Base-by-base conservation (phyloP, 2,888 invertebrate species). In the Noctuana brunneofusca region DNA sequence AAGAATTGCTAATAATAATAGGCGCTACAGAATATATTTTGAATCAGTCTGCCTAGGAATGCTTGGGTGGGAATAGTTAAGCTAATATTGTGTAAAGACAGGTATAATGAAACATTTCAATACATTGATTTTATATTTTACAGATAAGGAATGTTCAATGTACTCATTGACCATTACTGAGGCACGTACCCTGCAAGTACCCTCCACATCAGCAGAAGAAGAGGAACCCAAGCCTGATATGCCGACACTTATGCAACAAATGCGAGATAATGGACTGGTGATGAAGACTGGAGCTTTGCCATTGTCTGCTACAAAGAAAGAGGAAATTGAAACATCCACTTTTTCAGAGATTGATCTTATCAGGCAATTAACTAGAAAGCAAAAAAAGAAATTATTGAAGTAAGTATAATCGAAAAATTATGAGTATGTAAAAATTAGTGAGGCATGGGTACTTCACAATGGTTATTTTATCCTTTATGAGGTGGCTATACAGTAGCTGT, bases 121-220 rank as follows among this genome's bases (percentile, higher is more conserved):
- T n/a, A n/a, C n/a, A n/a, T n/a, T n/a, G n/a, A n/a, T n/a, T n/a
- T n/a, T n/a, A n/a, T n/a, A n/a, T n/a, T n/a, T n/a, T n/a, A 71
- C 88, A 92, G 98, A 98, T 81, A 96, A 97, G 75, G 99, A 99
- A 88, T 99, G 99, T 86, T 97, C 98, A 4, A 94, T 99, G 92
- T 99, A 95, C 84, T 95, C 95, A 79, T 93, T 94, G 74, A 96
- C 95, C 32, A 96, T 95, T 95, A 96, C 95, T 78, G 96, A 96
- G 69, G 96, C 96, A 1, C 93, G 96, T 68, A 95, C 96, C 46
- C 80, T 95, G 14, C 95, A 95, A 79, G 94, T 95, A 60, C 71
- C 75, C 32, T 89, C 93, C 65, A 92, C 94, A 66, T 94, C 95
- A 70, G 96, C 96, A 72, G 96, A 96, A 83, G 97, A 92, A 63